Evolutionary conservation across 23 tunicate genomes (phyloP), one percentile per base, ranked within the genome.

Genomic region (Phallusia fumigata): DNA sequence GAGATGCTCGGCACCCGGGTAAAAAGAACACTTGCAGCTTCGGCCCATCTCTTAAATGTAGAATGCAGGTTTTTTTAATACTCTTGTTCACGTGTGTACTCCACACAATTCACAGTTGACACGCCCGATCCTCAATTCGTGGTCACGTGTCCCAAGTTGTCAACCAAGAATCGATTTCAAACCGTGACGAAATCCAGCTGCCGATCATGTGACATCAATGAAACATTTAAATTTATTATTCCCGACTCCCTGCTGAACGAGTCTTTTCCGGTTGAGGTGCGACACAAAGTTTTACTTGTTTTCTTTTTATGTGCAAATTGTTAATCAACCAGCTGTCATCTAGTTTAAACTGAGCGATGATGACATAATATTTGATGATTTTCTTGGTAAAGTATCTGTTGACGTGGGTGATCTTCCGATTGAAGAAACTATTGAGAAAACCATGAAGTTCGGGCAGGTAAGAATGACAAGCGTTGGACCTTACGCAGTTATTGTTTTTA

Each of bases 71-170:
- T 40, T 40, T 3, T 40, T 10, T 40, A n/a, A 10, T 40, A 40
- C 10, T 40, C 8, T 3, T 40, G 47, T 40, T 40, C 10, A 40
- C 10, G 47, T 40, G 5, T 40, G 5, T 40, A 10, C 10, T 3
- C 47, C 10, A 10, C 47, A 10, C 47, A 40, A 5, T 40, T 36
- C 35, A 45, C 47, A 85, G 88, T 65, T 44, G 88, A 85, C 78
- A 79, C 78, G 0, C 88, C 88, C 2, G 88, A 85, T 47, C 88
- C 88, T 31, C 83, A 85, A 26, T 65, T 85, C 36, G 74, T 31
- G 19, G 65, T 85, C 6, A 78, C 30, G 12, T 85, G 78, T 44
- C 83, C 83, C 24, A 32, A 18, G 36, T 32, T 33, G 36, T 11
- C 26, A 74, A 30, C 36, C 22, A 19, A 18, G 31, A 74, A 74